Percentiles rank a stretch among this genome's conserved stretches.
phyloP scores from a whole-genome alignment of 1,140 invertebrate species.

The Manduca sexta region DNA sequence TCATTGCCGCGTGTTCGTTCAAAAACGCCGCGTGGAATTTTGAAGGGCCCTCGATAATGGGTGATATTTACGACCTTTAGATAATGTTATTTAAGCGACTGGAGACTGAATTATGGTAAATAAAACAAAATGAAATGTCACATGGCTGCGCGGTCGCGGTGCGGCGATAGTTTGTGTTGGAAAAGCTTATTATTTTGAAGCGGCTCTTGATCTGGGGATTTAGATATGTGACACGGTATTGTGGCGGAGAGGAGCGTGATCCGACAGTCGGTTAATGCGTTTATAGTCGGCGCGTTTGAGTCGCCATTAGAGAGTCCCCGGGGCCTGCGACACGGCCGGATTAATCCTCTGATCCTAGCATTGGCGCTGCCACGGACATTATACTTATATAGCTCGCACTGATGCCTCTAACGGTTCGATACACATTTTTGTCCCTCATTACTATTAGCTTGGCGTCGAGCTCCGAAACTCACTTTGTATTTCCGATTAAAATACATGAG shows the following conservation, averaged over 20 bases:
- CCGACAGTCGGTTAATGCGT: constrained; percentile 52
- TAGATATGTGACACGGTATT: constrained; percentile 35
- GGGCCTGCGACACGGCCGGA: constrained; percentile 23
- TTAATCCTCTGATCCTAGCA: constrained; percentile 11
- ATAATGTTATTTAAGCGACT: constrained; percentile 62
- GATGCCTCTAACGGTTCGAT: neutral
- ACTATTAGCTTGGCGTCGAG: neutral
- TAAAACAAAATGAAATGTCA: constrained; percentile 49
- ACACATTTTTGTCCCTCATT: neutral
- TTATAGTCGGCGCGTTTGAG: constrained; percentile 45
- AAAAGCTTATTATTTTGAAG: constrained; percentile 21
- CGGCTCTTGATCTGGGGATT: constrained; percentile 17
- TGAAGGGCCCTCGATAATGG: constrained; percentile 64
- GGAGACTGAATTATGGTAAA: constrained; percentile 53
- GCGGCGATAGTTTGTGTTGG: neutral
- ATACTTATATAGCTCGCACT: neutral
- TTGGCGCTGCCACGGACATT: constrained; percentile 1
- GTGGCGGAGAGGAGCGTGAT: constrained; percentile 30
- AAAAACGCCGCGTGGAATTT: constrained; percentile 64
- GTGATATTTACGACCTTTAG: constrained; percentile 66
- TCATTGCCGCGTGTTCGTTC: constrained; percentile 52
- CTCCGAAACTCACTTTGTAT: too few species aligned
- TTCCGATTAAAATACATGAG: too few species aligned
- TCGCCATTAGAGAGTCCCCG: constrained; percentile 22
- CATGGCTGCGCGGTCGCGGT: constrained; percentile 6